Conservation (phyloP, 2,113 vertebrate genomes). For the Lophius piscatorius region DNA sequence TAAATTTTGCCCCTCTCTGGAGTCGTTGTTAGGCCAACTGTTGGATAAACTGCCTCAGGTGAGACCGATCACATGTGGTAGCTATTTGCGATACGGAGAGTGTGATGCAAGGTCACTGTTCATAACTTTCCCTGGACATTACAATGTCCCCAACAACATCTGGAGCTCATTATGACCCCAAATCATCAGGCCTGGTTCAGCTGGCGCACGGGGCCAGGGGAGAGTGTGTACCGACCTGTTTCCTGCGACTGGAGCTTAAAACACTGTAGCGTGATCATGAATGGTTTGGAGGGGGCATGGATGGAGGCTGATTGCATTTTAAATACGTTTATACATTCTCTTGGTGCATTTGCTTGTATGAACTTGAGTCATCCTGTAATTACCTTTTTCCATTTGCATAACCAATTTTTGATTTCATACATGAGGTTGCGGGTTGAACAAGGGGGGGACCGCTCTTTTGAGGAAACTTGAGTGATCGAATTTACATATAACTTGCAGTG, state of each 20-base stretch:
- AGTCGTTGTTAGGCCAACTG: constrained; percentile 48
- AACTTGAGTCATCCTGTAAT: constrained; percentile 13
- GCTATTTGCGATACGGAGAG: constrained; percentile 58
- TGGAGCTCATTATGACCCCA: constrained; percentile 66
- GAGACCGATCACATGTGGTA: constrained; percentile 60
- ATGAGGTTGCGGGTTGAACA: too few relatives aligned
- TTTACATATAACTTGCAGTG: too few relatives aligned
- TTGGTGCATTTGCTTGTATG: constrained; percentile 9
- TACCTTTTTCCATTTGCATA: constrained; percentile 14
- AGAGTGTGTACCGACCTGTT: constrained; percentile 54
- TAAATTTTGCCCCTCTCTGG: constrained; percentile 39
- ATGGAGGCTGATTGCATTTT: constrained; percentile 36
- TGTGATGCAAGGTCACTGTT: constrained; percentile 54
- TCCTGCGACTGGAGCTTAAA: constrained; percentile 65
- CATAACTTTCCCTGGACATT: constrained; percentile 61
- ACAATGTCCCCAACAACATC: constrained; percentile 70
- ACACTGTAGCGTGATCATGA: constrained; percentile 49
- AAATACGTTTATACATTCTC: constrained; percentile 27
- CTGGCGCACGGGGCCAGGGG: constrained; percentile 55
- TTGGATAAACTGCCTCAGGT: constrained; percentile 36
- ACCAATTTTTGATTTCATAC: constrained; percentile 19
- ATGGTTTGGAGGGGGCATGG: constrained; percentile 33
- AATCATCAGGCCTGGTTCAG: constrained; percentile 63
- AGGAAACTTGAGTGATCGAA: too few relatives aligned
- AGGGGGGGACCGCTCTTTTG: too few relatives aligned